Evolutionary conservation across 1,140 invertebrate species (phyloP), one percentile per base, ranked within the genome.

Genomic region (Pseudoatta argentina): DNA sequence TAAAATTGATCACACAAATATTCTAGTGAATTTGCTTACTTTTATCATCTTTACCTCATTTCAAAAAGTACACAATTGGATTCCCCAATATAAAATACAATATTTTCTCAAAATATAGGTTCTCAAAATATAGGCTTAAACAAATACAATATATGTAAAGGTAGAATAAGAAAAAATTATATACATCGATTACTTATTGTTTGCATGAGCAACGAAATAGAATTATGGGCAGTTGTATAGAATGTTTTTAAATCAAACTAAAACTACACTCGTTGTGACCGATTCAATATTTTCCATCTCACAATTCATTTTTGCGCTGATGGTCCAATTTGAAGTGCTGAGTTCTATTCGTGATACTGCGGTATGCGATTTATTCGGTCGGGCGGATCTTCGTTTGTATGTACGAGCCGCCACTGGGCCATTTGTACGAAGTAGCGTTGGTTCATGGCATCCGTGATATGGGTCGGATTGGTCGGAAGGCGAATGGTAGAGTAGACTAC

Each of bases 371-470:
- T 72, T 61, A 86, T 82, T 53, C 44, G 57, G 44, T 24, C 57
- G 55, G 48, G 59, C 51, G 77, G 51, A 85, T 78, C 79, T 86
- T 89, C 85, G 87, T 89, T 89, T 76, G 87, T 89, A 89, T 89
- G 88, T 89, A 88, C 67, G 61, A 61, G 34, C 53, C 24, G 24
- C 48, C 51, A 34, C 69, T 1, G 88, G 61, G 55, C 87, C 87
- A 89, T 89, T 89, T 89, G 88, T 86, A 89, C 77, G 88, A 89
- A 89, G 88, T 85, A 85, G 88, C 76, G 59, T 81, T 63, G 69
- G 24, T 27, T 39, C 61, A 21, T 66, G 71, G 78, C 87, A 81
- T 86, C 78, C 78, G 77, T 91, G 83, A 90, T 90, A 88, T 75
- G 86, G 85, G 78, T 89, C 88, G 64, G 63, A 89, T 71, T 73